phyloP scores from a whole-genome alignment of 2,888 invertebrate genomes.

The Diloba caeruleocephala region DNA sequence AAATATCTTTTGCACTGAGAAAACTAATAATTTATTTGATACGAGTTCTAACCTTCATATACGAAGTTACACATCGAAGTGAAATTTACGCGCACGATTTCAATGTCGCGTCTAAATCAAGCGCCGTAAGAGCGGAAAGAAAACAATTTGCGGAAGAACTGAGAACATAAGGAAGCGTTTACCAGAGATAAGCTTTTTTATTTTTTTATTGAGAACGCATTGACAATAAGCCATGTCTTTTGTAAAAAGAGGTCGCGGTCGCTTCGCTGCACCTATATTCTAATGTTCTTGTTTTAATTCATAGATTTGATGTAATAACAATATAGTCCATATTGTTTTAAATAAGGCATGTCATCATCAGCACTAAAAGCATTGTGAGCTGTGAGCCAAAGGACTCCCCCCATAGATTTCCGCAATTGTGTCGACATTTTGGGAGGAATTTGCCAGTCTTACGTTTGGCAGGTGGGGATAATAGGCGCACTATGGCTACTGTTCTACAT shows the following conservation, averaged over 20 bases:
- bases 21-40: no score
- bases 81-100: constrained; percentile 9
- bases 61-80: constrained; percentile 3
- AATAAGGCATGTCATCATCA: no score
- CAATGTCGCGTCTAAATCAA: constrained; percentile 34
- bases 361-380: no score
- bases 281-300: no score
- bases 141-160: constrained; percentile 37
- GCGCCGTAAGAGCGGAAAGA: constrained; percentile 32
- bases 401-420: no score
- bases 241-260: constrained; percentile 21
- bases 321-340: background rate
- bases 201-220: constrained; percentile 16
- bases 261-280: no score
- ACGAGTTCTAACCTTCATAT: constrained; percentile 17
- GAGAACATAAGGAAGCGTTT: constrained; percentile 51
- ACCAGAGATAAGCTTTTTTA: constrained; percentile 39
- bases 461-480: no score
- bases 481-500: no score
- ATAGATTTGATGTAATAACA: no score
- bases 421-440: no score
- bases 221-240: constrained; percentile 9
- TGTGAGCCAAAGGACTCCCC: no score
- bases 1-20: constrained; percentile 7
- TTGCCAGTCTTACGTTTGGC: no score